Evolutionary conservation across 2,888 invertebrate genomes (phyloP), one percentile per base, ranked within the genome.

Genomic region (Troides aeacus): DNA sequence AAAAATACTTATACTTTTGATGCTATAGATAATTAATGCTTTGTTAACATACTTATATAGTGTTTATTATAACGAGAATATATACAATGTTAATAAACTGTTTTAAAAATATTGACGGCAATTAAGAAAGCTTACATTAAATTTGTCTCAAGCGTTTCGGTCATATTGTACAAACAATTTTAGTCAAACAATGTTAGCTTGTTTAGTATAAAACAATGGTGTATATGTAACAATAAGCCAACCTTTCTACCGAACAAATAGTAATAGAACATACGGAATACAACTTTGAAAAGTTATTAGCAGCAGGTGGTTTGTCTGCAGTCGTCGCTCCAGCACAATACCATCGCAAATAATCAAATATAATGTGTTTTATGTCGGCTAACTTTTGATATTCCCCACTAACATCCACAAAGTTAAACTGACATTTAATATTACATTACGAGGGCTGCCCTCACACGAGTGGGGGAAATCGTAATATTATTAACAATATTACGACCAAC

Each of bases 331-430:
- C 42, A 24, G 23, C 17, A 17, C 50, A 66, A 42, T 56, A 46
- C 53, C 53, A 56, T 57, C 56, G 62, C 57, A 62, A 67, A 62
- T 62, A 62, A 66, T 62, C 56, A 46, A 68, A 63, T 50, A 65
- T 56, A 18, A 36, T 60, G 53, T 24, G 46, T 18, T 46, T 36
- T 50, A 66, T 53, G 56, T 2, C 23, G 7, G 39, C 50, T 18
- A 68, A 68, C 62, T 68, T 68, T 67, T 63, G 53, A 63, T 50
- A 68, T 63, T 68, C 58, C 12, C 68, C 62, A 36, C 46, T 24
- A 57, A 24, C 23, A 18, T n/a, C 46, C 42, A 57, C 39, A 57
- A 68, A 58, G 18, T 50, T 30, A 58, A 15, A 53, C 10, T 42
- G 46, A 63, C 46, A 58, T 68, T 68, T 57, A 59, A 50, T 50